Base-by-base conservation (phyloP, 2,113 vertebrate species). In the Ameiurus melas region DNA sequence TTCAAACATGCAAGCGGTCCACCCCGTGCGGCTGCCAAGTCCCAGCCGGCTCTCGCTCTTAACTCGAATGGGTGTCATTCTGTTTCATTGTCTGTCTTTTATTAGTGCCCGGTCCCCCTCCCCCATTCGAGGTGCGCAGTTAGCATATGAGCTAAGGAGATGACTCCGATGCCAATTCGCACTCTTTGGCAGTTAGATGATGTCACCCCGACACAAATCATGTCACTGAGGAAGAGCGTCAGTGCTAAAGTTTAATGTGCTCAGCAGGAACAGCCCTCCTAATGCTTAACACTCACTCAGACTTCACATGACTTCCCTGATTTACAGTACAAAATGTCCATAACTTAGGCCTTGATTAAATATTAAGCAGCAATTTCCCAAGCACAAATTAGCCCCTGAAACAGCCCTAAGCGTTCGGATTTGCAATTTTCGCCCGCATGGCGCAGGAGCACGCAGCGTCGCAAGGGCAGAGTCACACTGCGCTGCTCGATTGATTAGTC, bases 61-160 rank as follows among this genome's bases (percentile, higher is more conserved):
- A 89, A 89, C 68, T 87, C 88, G 58, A 58, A 78, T 86, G 79
- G 89, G 90, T 92, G 89, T 91, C 90, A 87, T 92, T 91, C 89
- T 88, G 51, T 90, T 87, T 91, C 83, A 79, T 86, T 91, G 83
- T 0, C 83, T 91, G 83, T 0, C 83, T 90, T 90, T 85, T 87
- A 91, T 87, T 39, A 85, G 43, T 66, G 30, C 70, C 85, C 71
- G 33, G 39, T 12, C 55, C 3, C 14, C 36, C 68, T 81, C 33
- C 64, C 81, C 77, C 58, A 36, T 19, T 13, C 27, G 75, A 62
- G 78, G 86, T 85, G 86, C 25, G 5, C 70, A 20, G 51, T 81
- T 85, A 78, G 84, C 62, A 77, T 64, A 70, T 77, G 51, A 85
- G 88, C 79, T 51, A 4, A 33, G 14, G 43, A 36, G 43, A 79